A percentile compares a stretch with the other conserved stretches of the same genome.
phyloP scores from a whole-genome alignment of 2,113 vertebrate species.

The Phoxinus phoxinus region DNA sequence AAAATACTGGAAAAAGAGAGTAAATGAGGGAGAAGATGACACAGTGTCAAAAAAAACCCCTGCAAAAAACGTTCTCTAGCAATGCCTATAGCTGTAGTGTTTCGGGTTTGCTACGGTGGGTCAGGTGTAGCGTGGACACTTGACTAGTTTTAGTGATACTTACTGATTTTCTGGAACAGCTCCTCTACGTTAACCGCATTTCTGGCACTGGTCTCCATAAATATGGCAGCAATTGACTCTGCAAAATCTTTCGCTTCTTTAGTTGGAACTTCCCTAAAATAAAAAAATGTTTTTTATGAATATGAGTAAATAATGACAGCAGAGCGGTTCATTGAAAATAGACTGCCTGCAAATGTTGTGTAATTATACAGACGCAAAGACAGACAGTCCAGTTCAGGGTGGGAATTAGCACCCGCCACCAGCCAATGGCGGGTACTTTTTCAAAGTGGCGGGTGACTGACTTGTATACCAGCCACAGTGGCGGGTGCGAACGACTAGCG shows the following conservation, averaged over 20 bases:
- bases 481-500: no score
- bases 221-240: constrained; percentile 94
- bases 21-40: neutral
- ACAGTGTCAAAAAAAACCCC: neutral
- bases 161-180: constrained; percentile 98
- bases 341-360: neutral
- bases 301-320: neutral
- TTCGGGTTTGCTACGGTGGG: neutral
- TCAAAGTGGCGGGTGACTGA: no score
- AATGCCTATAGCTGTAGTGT: neutral
- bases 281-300: neutral
- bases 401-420: no score
- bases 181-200: constrained; percentile 96
- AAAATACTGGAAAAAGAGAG: neutral
- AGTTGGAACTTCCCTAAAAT: constrained; percentile 90
- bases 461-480: no score
- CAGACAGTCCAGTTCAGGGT: neutral
- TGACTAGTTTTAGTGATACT: constrained; percentile 64
- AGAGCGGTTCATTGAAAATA: neutral
- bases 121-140: neutral
- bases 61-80: no score
- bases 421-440: no score
- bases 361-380: neutral
- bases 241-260: constrained; percentile 97
- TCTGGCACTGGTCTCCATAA: constrained; percentile 97